Percentiles rank a stretch among this genome's conserved stretches.
These are phyloP conservation scores for Struthidea cinerea DNA, from an alignment of 2,113 vertebrate genomes.

Conservation along the genomic window DNA sequence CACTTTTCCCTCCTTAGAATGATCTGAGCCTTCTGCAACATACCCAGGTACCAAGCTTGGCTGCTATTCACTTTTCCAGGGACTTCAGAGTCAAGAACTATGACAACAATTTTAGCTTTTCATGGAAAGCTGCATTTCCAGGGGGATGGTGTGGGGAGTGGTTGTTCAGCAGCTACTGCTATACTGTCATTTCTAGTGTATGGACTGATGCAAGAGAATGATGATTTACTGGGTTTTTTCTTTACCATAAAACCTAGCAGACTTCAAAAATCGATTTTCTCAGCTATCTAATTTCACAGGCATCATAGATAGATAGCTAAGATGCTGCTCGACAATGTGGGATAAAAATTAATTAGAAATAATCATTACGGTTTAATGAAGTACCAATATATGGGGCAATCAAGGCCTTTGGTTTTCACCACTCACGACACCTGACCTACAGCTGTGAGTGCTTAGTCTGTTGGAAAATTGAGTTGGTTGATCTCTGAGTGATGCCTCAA, in stretches of 20 bases:
- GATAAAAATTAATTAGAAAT: not conserved
- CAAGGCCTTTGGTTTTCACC: not conserved
- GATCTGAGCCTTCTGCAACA: not conserved
- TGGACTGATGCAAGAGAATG: not conserved
- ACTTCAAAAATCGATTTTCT: not conserved
- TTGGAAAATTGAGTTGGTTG: not conserved
- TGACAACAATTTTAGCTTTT: not conserved
- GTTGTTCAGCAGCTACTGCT: not conserved
- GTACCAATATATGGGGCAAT: not conserved
- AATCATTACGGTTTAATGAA: not conserved
- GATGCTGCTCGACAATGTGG: not conserved
- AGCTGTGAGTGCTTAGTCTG: not conserved
- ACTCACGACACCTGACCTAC: not conserved
- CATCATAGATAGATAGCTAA: not conserved
- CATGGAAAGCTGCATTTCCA: not conserved
- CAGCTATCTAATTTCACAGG: not conserved
- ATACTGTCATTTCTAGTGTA: not conserved
- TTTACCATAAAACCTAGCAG: not conserved
- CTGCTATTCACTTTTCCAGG: not conserved
- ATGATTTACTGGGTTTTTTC: not conserved
- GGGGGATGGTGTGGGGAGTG: not conserved
- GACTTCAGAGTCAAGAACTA: not conserved
- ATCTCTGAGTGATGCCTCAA: not conserved
- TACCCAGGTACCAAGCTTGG: not conserved
- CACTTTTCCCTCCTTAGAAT: not conserved